A percentile compares a stretch with the other conserved stretches of the same genome.
Conservation (phyloP, 1,140 invertebrate species). For the Platorchestia sp. region DNA sequence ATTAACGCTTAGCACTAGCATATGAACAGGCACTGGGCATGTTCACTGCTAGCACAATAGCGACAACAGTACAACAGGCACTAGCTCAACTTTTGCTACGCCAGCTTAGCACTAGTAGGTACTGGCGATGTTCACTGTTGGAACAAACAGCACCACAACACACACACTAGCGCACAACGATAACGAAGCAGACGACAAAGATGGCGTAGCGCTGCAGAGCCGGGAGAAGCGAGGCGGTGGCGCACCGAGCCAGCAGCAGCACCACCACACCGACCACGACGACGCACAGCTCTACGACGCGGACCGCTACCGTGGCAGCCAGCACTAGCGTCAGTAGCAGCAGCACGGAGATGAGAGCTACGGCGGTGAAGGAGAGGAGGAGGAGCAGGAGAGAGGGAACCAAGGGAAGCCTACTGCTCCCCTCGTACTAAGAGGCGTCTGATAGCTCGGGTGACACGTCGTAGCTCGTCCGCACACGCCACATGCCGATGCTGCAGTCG, state of each 20-base stretch:
- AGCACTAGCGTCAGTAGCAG: not conserved
- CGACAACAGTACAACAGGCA: not conserved
- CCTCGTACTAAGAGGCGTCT: constrained; percentile 64
- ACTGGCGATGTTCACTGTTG: not conserved
- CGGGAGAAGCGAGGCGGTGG: not conserved
- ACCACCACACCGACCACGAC: not conserved
- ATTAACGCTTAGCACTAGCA: not conserved
- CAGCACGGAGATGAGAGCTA: not conserved
- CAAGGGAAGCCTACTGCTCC: not conserved
- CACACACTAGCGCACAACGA: not conserved
- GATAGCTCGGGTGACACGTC: constrained; percentile 70
- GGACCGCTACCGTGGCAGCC: not conserved
- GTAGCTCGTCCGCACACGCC: constrained; percentile 69
- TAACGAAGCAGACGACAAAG: not conserved
- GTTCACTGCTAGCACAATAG: not conserved
- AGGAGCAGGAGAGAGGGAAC: not conserved
- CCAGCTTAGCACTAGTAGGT: not conserved
- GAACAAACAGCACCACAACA: not conserved
- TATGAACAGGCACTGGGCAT: not conserved
- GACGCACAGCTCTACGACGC: not conserved
- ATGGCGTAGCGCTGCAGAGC: not conserved
- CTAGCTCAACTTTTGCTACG: not conserved
- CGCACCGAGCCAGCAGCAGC: not conserved
- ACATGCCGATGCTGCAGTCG: constrained; percentile 69
- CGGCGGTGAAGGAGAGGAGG: not conserved